These are phyloP conservation scores for Eupithecia centaureata DNA, from an alignment of 2,888 invertebrate species.

Conservation along the genomic window DNA sequence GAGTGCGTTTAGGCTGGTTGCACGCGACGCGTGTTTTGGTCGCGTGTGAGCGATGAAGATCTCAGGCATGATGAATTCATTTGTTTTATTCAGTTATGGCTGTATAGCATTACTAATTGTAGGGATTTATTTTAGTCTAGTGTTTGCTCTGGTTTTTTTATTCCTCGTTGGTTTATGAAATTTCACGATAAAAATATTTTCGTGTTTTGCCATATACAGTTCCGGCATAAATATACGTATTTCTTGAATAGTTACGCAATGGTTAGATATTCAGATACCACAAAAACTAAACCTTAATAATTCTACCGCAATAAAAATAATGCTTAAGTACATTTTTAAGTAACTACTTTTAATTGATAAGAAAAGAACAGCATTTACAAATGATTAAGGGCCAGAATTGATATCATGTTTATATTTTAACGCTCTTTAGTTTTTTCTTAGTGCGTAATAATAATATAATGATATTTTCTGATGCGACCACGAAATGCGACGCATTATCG, in stretches of 20 bases:
- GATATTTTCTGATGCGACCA: background rate
- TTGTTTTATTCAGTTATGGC: slow-evolving; percentile 4
- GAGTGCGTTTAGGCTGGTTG: slow-evolving; percentile 61
- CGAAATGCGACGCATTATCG: background rate
- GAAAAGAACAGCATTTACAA: background rate
- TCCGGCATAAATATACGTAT: too few relatives aligned
- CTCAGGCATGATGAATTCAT: slow-evolving; percentile 10
- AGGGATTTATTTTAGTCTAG: slow-evolving; percentile 8
- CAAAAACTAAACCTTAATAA: too few relatives aligned
- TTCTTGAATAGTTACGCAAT: too few relatives aligned
- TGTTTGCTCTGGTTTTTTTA: background rate
- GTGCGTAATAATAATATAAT: background rate
- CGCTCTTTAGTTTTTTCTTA: background rate
- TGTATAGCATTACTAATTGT: background rate
- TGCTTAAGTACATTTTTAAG: background rate
- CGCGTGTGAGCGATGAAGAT: slow-evolving; percentile 5
- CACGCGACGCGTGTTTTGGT: slow-evolving; percentile 44
- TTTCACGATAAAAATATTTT: too few relatives aligned
- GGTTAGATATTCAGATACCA: too few relatives aligned
- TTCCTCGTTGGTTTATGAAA: too few relatives aligned
- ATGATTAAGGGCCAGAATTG: background rate
- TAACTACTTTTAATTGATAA: too few relatives aligned
- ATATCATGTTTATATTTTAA: background rate
- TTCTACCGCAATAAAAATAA: background rate
- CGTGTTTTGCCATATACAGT: too few relatives aligned